These are phyloP conservation scores for Plumapathes pennacea DNA, from an alignment of 92 coral and sea anemone genomes.

Conservation along the genomic window DNA sequence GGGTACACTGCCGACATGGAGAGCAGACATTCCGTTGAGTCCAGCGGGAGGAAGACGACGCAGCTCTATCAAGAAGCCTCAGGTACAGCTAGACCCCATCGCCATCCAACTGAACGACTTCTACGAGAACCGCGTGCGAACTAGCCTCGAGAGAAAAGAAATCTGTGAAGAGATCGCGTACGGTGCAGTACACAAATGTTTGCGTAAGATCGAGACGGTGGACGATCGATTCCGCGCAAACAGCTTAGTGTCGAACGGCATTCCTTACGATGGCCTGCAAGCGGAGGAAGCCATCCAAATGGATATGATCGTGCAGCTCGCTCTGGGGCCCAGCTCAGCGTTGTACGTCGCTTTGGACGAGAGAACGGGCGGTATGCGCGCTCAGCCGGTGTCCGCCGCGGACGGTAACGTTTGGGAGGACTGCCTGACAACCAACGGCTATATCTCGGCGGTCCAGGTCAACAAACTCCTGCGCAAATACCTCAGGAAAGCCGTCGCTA, in stretches of 20 bases:
- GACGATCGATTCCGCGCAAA: constrained; percentile 94
- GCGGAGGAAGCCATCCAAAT: constrained; percentile 94
- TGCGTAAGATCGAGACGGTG: constrained; percentile 91
- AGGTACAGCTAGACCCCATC: constrained; percentile 78
- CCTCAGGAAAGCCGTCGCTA: constrained; percentile 89
- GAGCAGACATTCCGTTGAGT: constrained; percentile 58
- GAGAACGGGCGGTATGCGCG: constrained; percentile 72
- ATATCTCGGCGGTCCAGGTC: constrained; percentile 89
- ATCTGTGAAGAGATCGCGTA: constrained; percentile 98
- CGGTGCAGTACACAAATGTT: constrained; percentile 80
- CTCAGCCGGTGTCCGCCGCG: constrained; percentile 89
- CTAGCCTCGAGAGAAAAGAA: constrained; percentile 91
- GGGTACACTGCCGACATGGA: constrained; percentile 43
- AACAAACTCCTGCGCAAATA: constrained; percentile 81
- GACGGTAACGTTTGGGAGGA: constrained; percentile 83
- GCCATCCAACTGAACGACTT: constrained; percentile 84
- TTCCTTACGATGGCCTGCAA: constrained; percentile 95
- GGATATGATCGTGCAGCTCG: constrained; percentile 95
- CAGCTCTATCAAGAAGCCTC: constrained; percentile 85
- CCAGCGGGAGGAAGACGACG: constrained; percentile 73
- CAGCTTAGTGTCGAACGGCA: constrained; percentile 94
- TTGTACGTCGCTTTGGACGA: constrained; percentile 86
- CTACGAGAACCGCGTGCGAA: constrained; percentile 94
- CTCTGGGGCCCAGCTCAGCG: constrained; percentile 88
- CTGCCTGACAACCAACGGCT: constrained; percentile 90